These are phyloP conservation scores for Acheta domesticus DNA, from an alignment of 2,888 invertebrate species.

Conservation along the genomic window DNA sequence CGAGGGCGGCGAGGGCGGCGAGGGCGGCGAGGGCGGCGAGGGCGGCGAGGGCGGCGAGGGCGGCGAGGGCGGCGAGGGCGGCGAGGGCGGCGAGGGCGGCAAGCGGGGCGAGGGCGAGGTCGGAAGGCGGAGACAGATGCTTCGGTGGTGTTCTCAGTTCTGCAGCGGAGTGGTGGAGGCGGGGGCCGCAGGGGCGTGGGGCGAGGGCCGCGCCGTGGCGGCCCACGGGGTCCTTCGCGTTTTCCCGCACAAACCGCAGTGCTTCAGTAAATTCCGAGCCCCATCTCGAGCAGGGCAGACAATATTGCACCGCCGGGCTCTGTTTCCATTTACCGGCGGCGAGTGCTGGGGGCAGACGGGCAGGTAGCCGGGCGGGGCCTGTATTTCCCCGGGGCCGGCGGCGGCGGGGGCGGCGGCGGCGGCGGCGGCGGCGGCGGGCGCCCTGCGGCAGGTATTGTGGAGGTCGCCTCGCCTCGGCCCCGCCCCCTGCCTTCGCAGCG, in stretches of 20 bases:
- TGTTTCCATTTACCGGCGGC: slow-evolving; percentile 18
- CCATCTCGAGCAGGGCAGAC: background rate
- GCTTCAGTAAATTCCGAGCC: slow-evolving; percentile 18
- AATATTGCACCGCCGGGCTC: background rate
- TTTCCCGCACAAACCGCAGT: slow-evolving; percentile 18
- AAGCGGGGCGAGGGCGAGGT: too few species aligned
- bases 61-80: too few species aligned
- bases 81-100: too few species aligned
- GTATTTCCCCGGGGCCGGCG: background rate
- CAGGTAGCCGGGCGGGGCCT: background rate
- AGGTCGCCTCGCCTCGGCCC: background rate
- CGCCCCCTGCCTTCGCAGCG: too few species aligned
- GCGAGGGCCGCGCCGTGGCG: background rate
- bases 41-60: too few species aligned
- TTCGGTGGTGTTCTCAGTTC: too few species aligned
- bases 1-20: too few species aligned
- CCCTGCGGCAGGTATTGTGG: background rate
- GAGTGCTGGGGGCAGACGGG: slow-evolving; percentile 5
- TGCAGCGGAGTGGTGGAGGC: too few species aligned
- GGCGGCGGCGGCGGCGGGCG: background rate
- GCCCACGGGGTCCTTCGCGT: background rate
- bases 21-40: too few species aligned
- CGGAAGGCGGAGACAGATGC: too few species aligned
- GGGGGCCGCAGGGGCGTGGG: too few species aligned
- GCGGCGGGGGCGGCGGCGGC: background rate